phyloP scores from a whole-genome alignment of 2,797 vertebrate genomes.

The Mus caroli region DNA sequence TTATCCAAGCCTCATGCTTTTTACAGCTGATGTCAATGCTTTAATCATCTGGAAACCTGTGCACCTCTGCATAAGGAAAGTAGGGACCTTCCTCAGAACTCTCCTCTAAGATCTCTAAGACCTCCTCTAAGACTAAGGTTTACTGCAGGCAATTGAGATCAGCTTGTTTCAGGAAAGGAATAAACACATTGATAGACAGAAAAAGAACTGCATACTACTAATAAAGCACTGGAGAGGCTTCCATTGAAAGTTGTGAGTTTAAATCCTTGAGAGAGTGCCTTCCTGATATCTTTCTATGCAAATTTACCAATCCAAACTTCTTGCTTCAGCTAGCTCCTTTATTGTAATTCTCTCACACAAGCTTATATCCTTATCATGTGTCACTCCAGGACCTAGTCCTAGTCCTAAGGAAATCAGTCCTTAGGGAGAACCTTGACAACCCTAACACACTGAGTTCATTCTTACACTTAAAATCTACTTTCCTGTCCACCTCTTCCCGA shows the following conservation, averaged over 20 bases:
- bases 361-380: too few species aligned
- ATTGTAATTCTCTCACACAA: neutral
- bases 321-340: neutral
- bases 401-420: neutral
- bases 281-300: neutral
- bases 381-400: neutral
- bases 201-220: neutral
- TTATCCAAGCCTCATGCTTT: neutral
- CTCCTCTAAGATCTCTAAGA: neutral
- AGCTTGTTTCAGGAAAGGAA: slow-evolving; percentile 1
- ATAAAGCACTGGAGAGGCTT: neutral
- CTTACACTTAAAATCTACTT: neutral
- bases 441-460: neutral
- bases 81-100: neutral
- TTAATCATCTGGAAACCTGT: slow-evolving; percentile 21
- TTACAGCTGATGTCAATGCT: neutral
- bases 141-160: neutral
- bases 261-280: neutral
- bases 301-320: too few species aligned
- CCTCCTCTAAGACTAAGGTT: neutral
- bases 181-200: neutral
- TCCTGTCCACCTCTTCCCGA: neutral
- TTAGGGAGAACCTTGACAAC: neutral
- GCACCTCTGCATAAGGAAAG: neutral
- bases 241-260: neutral